Evolutionary conservation across 2,797 vertebrate species (phyloP).

Genomic region (Alectoris magna): DNA sequence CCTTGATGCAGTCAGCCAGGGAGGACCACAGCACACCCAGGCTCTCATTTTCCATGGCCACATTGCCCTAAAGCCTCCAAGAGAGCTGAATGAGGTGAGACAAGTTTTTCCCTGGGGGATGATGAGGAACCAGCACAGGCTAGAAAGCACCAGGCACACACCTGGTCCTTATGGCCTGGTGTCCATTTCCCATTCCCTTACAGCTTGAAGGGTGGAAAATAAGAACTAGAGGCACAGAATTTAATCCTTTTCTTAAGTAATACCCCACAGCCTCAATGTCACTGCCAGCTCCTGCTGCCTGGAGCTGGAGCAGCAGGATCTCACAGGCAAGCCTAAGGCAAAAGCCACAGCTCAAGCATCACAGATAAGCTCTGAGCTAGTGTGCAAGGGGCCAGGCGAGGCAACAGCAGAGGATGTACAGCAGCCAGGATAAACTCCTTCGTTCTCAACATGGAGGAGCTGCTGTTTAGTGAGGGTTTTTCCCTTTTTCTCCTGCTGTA

Average conservation of each 20-base stretch:
- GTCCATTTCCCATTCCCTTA: neutral
- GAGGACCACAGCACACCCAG: neutral
- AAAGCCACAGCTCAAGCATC: neutral
- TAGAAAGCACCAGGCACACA: neutral
- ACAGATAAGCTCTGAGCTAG: neutral
- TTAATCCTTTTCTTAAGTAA: neutral
- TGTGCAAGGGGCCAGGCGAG: neutral
- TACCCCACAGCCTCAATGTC: neutral
- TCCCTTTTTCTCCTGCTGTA: neutral
- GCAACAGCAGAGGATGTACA: neutral
- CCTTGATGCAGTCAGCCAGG: neutral
- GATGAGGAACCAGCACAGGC: neutral
- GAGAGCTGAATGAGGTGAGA: neutral
- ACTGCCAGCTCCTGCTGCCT: neutral
- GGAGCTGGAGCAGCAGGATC: neutral
- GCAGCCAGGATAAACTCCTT: neutral
- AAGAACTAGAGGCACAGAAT: neutral
- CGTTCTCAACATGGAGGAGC: neutral
- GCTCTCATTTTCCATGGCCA: neutral
- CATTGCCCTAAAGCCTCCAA: neutral
- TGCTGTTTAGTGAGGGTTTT: neutral
- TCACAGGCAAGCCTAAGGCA: neutral
- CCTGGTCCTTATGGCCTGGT: neutral
- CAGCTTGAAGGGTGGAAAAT: neutral
- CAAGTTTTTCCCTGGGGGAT: neutral